Percentiles rank a stretch among this genome's conserved stretches.
Conservation (phyloP, 2,888 invertebrate species). For the Beris chalybata region DNA sequence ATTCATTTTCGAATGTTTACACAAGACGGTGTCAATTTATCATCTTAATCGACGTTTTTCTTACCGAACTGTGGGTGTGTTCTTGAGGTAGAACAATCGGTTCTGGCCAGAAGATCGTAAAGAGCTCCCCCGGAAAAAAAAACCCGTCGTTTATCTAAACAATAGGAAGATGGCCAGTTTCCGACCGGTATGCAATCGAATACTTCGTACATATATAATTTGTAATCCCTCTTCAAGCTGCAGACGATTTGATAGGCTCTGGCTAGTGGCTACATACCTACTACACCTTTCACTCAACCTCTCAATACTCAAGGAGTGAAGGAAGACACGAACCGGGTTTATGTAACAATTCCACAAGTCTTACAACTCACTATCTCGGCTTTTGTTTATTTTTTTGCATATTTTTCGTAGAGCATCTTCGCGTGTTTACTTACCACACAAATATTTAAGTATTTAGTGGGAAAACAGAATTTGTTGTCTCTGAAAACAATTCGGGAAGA, state of each 20-base stretch:
- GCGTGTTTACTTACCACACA: conserved; percentile 50
- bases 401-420: conserved; percentile 12
- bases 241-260: no score
- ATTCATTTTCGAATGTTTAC: conserved; percentile 30
- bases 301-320: no score
- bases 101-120: conserved; percentile 29
- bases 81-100: conserved; percentile 31
- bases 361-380: no score
- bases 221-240: no score
- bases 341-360: no score
- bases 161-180: neutral
- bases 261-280: no score
- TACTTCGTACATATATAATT: no score
- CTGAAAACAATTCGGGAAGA: conserved; percentile 48
- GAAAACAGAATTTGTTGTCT: conserved; percentile 53
- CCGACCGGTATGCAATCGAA: no score
- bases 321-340: no score
- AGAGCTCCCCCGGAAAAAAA: conserved; percentile 20
- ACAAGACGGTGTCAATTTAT: conserved; percentile 31
- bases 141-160: conserved; percentile 27
- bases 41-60: conserved; percentile 32
- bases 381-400: conserved; percentile 28
- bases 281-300: no score
- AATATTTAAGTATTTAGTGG: conserved; percentile 56
- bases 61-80: conserved; percentile 25